Evolutionary conservation across 2,797 vertebrate genomes (phyloP), one percentile per base, ranked within the genome.

Genomic region (Sebastes kiyomatsui): DNA sequence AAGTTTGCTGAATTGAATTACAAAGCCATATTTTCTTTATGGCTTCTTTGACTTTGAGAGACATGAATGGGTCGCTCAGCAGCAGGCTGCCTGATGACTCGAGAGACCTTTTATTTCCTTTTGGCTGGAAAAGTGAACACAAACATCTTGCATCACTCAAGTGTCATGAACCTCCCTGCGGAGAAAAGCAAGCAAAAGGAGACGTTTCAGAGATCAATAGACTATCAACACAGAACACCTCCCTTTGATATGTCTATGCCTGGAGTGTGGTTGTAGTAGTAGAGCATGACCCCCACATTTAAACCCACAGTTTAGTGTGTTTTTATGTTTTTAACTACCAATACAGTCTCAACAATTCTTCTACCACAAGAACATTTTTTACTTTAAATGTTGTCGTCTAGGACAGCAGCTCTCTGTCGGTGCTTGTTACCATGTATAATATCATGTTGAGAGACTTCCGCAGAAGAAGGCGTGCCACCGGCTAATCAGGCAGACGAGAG

Each of bases 401-500:
- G n/a, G 46, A 5, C 28, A 76, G 56, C 33, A 62, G n/a, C 60
- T 60, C 28, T 59, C 33, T 49, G 16, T 64, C 54, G 3, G 23
- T 14, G 62, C 65, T 28, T 32, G 72, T 81, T 80, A 42, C n/a
- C 25, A 12, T 59, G 72, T 56, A 54, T 65, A 78, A 71, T 55
- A 54, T n/a, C 35, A 49, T 30, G 69, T 52, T 42, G 20, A 70
- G 73, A 59, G 54, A 67, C 60, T 32, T 68, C 52, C 1, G 23
- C 22, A 55, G 52, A 73, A 55, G 54, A 52, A 52, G 18, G 12
- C 18, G 11, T 54, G 46, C 59, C 69, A 55, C 14, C 32, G 18
- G 22, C 69, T 82, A 87, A 77, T 67, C 59, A 89, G 73, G 60
- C 38, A 58, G 80, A 77, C 12, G 10, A 65, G 56, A 79, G 81